These are phyloP conservation scores for Aulostomus chinensis DNA, from an alignment of 2,797 vertebrate species.

Conservation along the genomic window DNA sequence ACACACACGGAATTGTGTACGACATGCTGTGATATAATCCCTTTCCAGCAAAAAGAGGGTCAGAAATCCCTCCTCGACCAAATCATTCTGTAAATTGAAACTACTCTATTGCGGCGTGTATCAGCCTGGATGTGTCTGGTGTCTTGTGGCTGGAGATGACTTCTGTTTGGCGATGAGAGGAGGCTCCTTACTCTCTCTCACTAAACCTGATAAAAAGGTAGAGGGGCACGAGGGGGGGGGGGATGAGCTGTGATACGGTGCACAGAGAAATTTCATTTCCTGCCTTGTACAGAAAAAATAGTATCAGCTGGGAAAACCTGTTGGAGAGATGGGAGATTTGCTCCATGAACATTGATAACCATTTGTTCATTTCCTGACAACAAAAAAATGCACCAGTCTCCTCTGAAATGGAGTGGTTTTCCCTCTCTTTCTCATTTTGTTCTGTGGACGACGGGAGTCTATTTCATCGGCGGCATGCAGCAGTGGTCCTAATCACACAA, in stretches of 20 bases:
- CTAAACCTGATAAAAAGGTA: slow-evolving; percentile 82
- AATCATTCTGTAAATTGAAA: slow-evolving; percentile 78
- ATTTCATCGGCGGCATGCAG: slow-evolving; percentile 85
- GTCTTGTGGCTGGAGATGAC: slow-evolving; percentile 66
- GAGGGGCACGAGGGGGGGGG: slow-evolving; percentile 27
- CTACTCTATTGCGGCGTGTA: slow-evolving; percentile 68
- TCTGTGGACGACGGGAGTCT: slow-evolving; percentile 82
- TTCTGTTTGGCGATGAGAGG: slow-evolving; percentile 66
- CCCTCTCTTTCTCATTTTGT: slow-evolving; percentile 72
- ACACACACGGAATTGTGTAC: slow-evolving; percentile 2
- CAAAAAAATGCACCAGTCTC: slow-evolving; percentile 87
- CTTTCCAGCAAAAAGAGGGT: slow-evolving; percentile 14
- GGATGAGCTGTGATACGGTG: slow-evolving; percentile 46
- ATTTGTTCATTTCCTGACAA: slow-evolving; percentile 99
- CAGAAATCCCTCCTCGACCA: slow-evolving; percentile 44
- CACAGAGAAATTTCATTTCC: slow-evolving; percentile 94
- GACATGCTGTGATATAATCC: slow-evolving; percentile 56
- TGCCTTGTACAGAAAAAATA: slow-evolving; percentile 88
- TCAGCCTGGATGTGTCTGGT: slow-evolving; percentile 54
- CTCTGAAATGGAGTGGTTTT: slow-evolving; percentile 87
- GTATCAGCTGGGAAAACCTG: slow-evolving; percentile 94
- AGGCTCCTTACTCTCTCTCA: slow-evolving; percentile 51
- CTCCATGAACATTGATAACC: slow-evolving; percentile 95
- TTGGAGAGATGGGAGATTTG: slow-evolving; percentile 91
- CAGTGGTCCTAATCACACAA: slow-evolving; percentile 89